Conservation (phyloP, 64 coral and sea anemone genomes). For the Montipora foliosa region DNA sequence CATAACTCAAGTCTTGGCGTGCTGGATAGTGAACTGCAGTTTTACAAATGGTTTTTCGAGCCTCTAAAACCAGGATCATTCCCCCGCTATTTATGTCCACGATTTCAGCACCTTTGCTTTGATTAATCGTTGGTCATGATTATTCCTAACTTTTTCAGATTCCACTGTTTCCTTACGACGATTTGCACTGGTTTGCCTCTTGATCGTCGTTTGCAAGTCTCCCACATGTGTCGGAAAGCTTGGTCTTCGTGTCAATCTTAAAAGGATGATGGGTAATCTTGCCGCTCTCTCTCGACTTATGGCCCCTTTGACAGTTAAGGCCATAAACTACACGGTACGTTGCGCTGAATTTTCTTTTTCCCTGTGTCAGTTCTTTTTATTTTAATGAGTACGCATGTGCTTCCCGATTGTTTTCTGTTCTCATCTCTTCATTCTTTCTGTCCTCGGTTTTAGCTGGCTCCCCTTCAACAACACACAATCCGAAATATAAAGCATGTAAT, state of each 20-base stretch:
- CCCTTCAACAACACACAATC: too few relatives aligned
- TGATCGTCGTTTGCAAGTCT: not conserved
- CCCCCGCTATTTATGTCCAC: too few relatives aligned
- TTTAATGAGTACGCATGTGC: not conserved
- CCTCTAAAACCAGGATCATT: too few relatives aligned
- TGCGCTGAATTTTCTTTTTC: not conserved
- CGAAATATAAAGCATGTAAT: too few relatives aligned
- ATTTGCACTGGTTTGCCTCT: not conserved
- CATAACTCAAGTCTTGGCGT: too few relatives aligned
- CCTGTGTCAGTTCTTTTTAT: not conserved
- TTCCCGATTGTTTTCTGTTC: too few relatives aligned
- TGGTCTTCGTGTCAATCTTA: not conserved
- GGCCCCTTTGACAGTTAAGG: not conserved
- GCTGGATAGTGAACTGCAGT: too few relatives aligned
- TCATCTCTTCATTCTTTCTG: too few relatives aligned
- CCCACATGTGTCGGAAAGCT: not conserved
- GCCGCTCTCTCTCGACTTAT: not conserved
- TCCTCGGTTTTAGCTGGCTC: too few relatives aligned
- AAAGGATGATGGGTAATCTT: not conserved
- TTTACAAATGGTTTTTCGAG: too few relatives aligned
- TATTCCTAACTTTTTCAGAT: not conserved
- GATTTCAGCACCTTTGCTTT: too few relatives aligned
- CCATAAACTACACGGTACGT: slow-evolving; percentile 10
- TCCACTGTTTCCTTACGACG: not conserved
- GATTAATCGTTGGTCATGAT: too few relatives aligned